Base-by-base conservation (phyloP, 2,888 invertebrate species). In the Tetranychus truncatus region DNA sequence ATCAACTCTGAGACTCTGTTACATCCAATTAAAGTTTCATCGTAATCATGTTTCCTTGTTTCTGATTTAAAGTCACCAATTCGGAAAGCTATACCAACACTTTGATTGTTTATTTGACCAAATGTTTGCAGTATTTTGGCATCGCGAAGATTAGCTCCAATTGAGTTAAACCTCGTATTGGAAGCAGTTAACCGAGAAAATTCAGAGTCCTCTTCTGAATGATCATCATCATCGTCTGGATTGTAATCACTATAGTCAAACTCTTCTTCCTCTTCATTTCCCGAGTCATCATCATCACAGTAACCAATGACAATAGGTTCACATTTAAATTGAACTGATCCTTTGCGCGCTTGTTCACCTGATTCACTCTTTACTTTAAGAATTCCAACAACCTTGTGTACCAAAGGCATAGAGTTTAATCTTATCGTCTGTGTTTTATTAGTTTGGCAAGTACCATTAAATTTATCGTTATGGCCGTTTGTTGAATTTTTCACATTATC, bases 301-400 rank as follows among this genome's bases (percentile, higher is more conserved):
- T 66, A 72, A 21, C 75, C 75, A 20, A 75, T 75, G 9, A 75
- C 45, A 46, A 75, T 34, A 11, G 75, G 75, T 44, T 75, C 75
- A 34, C 72, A 72, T 65, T 55, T 34, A 46, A 72, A 72, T 46
- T 45, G 34, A 45, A 72, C 72, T 34, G 72, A 72, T 11, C 46
- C 46, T 72, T 72, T 72, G 21, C 72, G 15, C 20, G 72, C 15
- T 24, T 24, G 20, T n/a, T 72, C 45, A 44, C 18, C 45, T n/a
- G 24, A 20, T 34, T 72, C 34, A 46, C 7, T 72, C 9, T 72
- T 72, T 15, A 11, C 15, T 7, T 69, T 69, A 18, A 69, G n/a
- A 69, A 69, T 69, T 18, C 69, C 69, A 11, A 20, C 20, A 69
- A 69, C n/a, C n/a, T 55, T 55, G 55, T 9, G 3, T 5, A 55